Evolutionary conservation across 2,113 vertebrate genomes (phyloP), one percentile per base, ranked within the genome.

Genomic region (Taurulus bubalis): DNA sequence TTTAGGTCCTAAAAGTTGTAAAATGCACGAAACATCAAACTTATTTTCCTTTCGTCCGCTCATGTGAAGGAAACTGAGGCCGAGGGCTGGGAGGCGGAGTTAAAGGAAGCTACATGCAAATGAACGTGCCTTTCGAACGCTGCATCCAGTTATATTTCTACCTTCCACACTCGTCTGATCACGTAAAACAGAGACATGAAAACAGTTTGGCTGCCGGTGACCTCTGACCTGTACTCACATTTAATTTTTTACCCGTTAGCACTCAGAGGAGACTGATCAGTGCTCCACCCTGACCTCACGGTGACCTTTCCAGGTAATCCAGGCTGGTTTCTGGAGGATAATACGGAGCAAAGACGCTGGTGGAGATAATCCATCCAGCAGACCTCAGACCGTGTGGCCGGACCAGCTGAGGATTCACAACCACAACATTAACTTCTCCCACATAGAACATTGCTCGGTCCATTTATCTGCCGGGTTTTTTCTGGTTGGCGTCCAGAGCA

Each of bases 241-340:
- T 12, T 56, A 10, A 34, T 34, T 49, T 7, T 34, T 16, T 51
- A 36, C 22, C 49, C 7, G 28, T 47, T 3, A 42, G 8, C 28
- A 14, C 47, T 34, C 45, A 9, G 16, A 34, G 49, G 32, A 8
- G 30, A 8, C 45, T 2, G 34, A 8, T 74, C 51, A 9, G 15
- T 30, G 1, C 53, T 26, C 2, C 28, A 20, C 8, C 20, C 58
- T 47, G 24, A 64, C 65, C 79, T 56, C 47, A 3, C 0, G 2
- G 11, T 38, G 80, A 76, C 72, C 72, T 63, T 26, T 47, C 15
- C 65, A 47, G 79, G 47, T 71, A 64, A 76, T 76, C 80, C 80
- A 11, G 16, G 10, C 8, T 1, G 64, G 56, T 2, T 68, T 63
- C 42, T 12, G 65, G n/a, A 70, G 42, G 72, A 64, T 76, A 56